Percentiles rank a stretch among this genome's conserved stretches.
Conservation (phyloP, 2,113 vertebrate species). For the Neolamprologus ventralis region DNA sequence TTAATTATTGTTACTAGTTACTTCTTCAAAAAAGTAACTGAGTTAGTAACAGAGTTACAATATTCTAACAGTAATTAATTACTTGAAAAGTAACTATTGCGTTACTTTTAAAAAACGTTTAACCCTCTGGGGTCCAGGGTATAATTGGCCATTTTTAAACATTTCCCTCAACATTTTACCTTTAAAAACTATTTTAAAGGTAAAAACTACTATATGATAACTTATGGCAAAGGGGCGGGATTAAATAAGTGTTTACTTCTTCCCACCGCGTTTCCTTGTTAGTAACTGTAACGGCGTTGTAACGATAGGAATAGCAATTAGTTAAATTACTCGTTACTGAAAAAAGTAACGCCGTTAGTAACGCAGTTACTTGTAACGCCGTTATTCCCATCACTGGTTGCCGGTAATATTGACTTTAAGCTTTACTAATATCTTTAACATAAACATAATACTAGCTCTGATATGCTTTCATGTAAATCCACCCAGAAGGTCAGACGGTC, state of each 20-base stretch:
- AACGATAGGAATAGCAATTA: not conserved
- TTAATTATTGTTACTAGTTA: not conserved
- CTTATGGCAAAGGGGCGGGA: not conserved
- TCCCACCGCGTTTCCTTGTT: not conserved
- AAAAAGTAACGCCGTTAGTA: rapidly evolving
- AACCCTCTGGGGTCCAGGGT: not conserved
- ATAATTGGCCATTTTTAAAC: not conserved
- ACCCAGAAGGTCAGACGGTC: not conserved
- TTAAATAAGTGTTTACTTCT: not conserved
- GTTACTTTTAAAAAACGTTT: not conserved
- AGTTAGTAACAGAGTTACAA: rapidly evolving
- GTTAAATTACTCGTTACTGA: not conserved
- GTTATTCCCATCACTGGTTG: not conserved
- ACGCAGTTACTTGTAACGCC: not conserved
- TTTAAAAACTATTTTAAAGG: not conserved
- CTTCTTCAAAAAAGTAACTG: not conserved
- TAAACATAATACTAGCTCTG: not conserved
- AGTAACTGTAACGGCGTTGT: not conserved
- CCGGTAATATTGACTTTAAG: not conserved
- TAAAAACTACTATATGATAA: not conserved
- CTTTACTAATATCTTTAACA: not conserved
- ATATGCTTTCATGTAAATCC: not conserved
- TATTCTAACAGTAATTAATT: not conserved
- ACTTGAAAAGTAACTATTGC: not conserved
- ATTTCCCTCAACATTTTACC: not conserved